Percentiles rank a stretch among this genome's conserved stretches.
Conservation (phyloP, 1,140 invertebrate genomes). For the Drosophila subpulchrella region DNA sequence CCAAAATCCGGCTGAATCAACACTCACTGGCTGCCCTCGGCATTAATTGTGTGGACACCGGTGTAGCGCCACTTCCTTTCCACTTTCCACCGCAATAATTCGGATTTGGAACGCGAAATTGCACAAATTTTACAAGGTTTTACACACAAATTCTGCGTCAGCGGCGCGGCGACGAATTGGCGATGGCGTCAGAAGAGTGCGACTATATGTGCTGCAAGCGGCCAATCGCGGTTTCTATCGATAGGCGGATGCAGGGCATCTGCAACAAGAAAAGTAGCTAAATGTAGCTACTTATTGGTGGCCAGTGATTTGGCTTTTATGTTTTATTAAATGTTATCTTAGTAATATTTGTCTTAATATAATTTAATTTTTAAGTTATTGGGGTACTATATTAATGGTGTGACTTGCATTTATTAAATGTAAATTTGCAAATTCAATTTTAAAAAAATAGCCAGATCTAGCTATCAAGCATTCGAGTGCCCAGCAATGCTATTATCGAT, state of each 20-base stretch:
- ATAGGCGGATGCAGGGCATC: neutral
- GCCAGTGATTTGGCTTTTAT: neutral
- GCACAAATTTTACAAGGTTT: slow-evolving; percentile 33
- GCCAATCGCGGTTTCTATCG: slow-evolving; percentile 4
- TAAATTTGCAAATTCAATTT: no score
- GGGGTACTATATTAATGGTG: no score
- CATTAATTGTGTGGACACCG: slow-evolving; percentile 32
- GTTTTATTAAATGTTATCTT: no score
- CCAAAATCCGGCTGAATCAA: slow-evolving; percentile 22
- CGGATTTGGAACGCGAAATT: slow-evolving; percentile 12
- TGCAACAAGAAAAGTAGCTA: neutral
- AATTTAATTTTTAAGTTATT: no score
- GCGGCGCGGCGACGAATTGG: slow-evolving; percentile 50
- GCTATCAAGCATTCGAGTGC: neutral
- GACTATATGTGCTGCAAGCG: slow-evolving; percentile 27
- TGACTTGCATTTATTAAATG: neutral
- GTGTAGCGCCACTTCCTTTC: slow-evolving; percentile 12
- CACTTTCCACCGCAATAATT: slow-evolving; percentile 21
- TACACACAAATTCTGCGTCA: slow-evolving; percentile 63
- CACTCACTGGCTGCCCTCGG: slow-evolving; percentile 57
- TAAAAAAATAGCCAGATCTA: neutral
- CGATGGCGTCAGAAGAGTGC: slow-evolving; percentile 65
- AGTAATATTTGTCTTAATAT: no score
- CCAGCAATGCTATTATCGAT: neutral
- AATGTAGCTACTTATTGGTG: neutral